A percentile compares a stretch with the other conserved stretches of the same genome.
phyloP scores from a whole-genome alignment of 2,888 invertebrate species.

The Drosophila quinaria region DNA sequence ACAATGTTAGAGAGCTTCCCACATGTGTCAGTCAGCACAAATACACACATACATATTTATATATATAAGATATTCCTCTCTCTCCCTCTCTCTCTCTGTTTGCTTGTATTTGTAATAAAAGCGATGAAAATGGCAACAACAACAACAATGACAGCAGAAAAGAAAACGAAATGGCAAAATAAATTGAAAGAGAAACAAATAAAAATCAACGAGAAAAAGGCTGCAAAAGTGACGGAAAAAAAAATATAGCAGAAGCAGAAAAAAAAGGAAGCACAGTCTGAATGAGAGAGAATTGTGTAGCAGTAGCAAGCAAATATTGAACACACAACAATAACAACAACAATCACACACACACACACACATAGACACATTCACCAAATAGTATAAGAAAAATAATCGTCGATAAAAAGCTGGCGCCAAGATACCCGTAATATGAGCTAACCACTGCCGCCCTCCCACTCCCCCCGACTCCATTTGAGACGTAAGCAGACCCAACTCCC shows the following conservation, averaged over 20 bases:
- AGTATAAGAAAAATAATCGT: conserved; percentile 73
- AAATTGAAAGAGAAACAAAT: conserved; percentile 84
- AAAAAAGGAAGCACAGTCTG: conserved; percentile 61
- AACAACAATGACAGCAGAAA: conserved; percentile 79
- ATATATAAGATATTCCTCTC: conserved; percentile 23
- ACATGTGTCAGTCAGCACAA: conserved; percentile 62
- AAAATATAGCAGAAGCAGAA: conserved; percentile 66
- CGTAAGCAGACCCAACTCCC: conserved; percentile 23
- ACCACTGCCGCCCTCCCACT: conserved; percentile 74
- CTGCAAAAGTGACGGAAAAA: conserved; percentile 80
- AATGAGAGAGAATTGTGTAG: conserved; percentile 54
- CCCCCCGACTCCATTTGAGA: conserved; percentile 45
- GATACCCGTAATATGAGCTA: conserved; percentile 81
- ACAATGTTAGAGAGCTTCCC: conserved; percentile 75
- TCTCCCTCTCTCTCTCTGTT: conserved; percentile 22
- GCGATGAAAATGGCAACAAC: conserved; percentile 80
- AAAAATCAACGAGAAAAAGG: conserved; percentile 83
- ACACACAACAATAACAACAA: conserved; percentile 63
- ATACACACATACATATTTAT: background rate
- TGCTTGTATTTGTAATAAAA: conserved; percentile 80
- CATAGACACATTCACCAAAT: conserved; percentile 43
- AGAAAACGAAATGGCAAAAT: conserved; percentile 83
- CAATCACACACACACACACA: conserved; percentile 36
- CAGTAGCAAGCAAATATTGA: conserved; percentile 78
- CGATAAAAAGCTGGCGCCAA: conserved; percentile 80